Conservation (phyloP, 1,140 invertebrate species). For the Portunus trituberculatus region DNA sequence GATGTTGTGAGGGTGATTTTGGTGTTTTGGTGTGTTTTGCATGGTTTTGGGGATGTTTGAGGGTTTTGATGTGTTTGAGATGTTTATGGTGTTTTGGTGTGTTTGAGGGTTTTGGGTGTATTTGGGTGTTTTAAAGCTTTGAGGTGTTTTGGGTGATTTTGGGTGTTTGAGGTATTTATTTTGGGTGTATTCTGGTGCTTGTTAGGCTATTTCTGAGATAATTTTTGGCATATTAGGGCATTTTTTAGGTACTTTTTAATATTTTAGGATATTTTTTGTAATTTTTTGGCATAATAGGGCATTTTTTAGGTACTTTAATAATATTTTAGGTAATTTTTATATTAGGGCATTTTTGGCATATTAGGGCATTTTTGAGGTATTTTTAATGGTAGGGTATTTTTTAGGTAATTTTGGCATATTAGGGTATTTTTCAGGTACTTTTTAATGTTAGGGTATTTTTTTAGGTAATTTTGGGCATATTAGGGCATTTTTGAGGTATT, state of each 20-base stretch:
- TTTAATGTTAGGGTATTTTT: not conserved
- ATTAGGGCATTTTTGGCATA: not conserved
- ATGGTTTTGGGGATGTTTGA: not conserved
- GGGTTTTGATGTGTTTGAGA: not conserved
- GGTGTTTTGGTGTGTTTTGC: no score
- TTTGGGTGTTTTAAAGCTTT: not conserved
- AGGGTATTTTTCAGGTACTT: no score
- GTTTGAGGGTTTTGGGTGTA: not conserved
- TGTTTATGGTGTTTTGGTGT: not conserved
- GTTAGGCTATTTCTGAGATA: not conserved
- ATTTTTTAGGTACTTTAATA: conserved; percentile 43
- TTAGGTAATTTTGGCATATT: not conserved
- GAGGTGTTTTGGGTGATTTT: not conserved
- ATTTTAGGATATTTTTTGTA: not conserved
- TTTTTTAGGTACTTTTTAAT: not conserved
- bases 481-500: no score
- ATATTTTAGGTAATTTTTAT: not conserved
- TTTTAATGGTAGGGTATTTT: not conserved
- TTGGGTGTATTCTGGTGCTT: not conserved
- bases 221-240: not conserved
- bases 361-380: not conserved
- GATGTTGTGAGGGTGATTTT: no score
- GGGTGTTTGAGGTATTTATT: not conserved
- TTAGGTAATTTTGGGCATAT: not conserved
- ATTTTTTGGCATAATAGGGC: not conserved